Conservation (phyloP, 92 coral and sea anemone genomes). For the Epizoanthus ramosus region DNA sequence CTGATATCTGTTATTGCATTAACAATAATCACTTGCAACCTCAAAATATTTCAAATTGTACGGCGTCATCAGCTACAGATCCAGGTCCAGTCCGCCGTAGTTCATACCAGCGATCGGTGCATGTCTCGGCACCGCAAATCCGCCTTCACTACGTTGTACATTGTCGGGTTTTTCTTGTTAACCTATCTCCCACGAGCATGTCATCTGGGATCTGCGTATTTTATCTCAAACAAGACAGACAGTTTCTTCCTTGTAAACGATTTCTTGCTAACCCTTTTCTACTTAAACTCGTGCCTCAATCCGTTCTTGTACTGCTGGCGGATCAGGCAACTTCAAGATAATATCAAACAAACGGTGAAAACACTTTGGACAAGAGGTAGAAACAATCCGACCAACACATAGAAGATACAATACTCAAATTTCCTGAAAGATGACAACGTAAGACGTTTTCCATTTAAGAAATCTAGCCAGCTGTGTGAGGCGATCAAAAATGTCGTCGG, state of each 20-base stretch:
- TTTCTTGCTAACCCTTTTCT: not conserved
- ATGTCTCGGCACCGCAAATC: not conserved
- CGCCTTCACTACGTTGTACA: not conserved
- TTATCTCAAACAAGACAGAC: not conserved
- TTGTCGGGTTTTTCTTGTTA: not conserved
- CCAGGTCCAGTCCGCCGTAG: not conserved
- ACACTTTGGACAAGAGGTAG: no score
- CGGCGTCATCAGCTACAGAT: not conserved
- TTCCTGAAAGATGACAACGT: no score
- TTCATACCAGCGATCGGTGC: not conserved
- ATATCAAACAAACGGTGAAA: no score
- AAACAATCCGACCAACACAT: no score
- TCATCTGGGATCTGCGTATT: not conserved
- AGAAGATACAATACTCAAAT: no score
- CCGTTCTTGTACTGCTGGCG: not conserved
- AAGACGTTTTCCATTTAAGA: no score
- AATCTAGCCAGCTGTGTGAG: no score
- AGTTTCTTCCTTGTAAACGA: not conserved
- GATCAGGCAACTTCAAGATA: not conserved
- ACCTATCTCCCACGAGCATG: not conserved
- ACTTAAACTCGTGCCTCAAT: not conserved
- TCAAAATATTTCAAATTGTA: not conserved
- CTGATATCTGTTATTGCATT: not conserved
- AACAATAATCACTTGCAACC: not conserved
- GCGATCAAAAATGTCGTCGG: no score